Evolutionary conservation across 2,113 vertebrate genomes (phyloP), one percentile per base, ranked within the genome.

Genomic region (Dicaeum eximium): DNA sequence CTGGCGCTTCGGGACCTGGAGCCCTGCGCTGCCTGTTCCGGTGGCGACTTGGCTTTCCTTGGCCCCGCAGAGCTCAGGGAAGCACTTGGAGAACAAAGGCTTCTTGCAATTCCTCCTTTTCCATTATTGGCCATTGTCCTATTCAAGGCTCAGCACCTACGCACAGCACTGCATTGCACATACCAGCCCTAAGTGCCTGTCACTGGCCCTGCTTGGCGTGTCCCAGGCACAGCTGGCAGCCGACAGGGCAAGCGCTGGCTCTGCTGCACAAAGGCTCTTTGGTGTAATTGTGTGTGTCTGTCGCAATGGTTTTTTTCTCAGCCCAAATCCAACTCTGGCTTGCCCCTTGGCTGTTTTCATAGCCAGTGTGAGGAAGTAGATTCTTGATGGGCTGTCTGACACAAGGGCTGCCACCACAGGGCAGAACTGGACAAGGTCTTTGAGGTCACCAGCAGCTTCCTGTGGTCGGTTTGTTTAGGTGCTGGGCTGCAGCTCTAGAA

Each of bases 151-250:
- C 13, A 1, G 38, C 42, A n/a, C n/a, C 38, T 30, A 15, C 13
- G 5, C 6, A 1, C 13, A 22, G 47, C 6, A 0, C 75, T n/a
- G 57, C 47, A 1, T 37, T 56, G 14, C 40, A 4, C n/a, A 0
- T 1, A 5, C 6, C 33, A 17, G 37, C 35, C 1, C 0, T 6
- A 3, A 14, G 48, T 24, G 86, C 75, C 60, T 33, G 71, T 40
- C 75, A 2, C 44, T 15, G 79, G 10, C 50, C 23, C 74, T 10
- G 18, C 44, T 13, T 6, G 30, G 35, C 4, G 2, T 5, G 23
- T n/a, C n/a, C 60, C 48, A 0, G 74, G 75, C 65, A 40, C 78
- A 28, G 42, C 83, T 23, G 42, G 1, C 23, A 28, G 57, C 37
- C 19, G 37, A 10, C 19, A 31, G 45, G 35, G 35, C 56, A 3